phyloP scores from a whole-genome alignment of 2,113 vertebrate species.

The Otocyon megalotis region DNA sequence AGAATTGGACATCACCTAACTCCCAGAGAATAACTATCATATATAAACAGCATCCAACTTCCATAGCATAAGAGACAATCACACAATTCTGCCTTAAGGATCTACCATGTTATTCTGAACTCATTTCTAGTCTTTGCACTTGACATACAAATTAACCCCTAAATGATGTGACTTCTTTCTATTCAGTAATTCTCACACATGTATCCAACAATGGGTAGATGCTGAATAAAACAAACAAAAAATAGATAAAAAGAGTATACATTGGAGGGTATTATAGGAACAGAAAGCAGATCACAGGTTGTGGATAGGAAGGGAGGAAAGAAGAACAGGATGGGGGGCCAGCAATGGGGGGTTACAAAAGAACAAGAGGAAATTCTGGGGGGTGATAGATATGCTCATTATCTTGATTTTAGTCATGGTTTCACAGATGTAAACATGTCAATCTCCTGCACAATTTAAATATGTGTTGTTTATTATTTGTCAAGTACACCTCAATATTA shows the following conservation, averaged over 20 bases:
- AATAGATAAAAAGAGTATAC: neutral
- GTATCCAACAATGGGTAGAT: slow-evolving; percentile 11
- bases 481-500: slow-evolving; percentile 28
- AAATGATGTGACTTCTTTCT: slow-evolving; percentile 30
- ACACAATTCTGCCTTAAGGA: neutral
- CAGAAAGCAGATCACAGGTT: slow-evolving; percentile 9
- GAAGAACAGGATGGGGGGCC: neutral
- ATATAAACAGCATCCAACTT: neutral
- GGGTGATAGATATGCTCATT: neutral
- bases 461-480: neutral
- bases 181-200: neutral
- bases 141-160: slow-evolving; percentile 19
- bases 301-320: neutral
- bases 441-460: slow-evolving; percentile 11
- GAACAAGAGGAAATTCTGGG: neutral
- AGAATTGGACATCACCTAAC: neutral
- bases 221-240: neutral
- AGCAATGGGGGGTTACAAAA: neutral
- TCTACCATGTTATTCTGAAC: neutral
- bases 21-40: neutral
- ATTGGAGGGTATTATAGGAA: neutral
- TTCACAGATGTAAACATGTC: neutral
- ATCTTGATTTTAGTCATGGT: neutral
- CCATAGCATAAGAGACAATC: neutral
- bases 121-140: neutral